Conservation (phyloP, 2,888 invertebrate genomes). For the Notodonta ziczac region DNA sequence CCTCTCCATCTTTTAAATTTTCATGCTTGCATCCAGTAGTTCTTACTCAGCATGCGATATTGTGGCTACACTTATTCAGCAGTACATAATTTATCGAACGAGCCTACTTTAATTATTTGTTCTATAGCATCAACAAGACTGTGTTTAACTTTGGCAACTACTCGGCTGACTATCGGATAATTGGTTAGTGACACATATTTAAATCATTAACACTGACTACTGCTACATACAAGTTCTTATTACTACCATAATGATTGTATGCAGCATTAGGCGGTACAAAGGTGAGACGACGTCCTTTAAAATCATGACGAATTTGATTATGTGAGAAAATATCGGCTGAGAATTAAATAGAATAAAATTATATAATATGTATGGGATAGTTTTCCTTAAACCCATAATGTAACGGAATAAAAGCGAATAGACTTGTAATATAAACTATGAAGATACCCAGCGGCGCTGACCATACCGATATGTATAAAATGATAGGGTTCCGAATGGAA, state of each 20-base stretch:
- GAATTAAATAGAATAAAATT: conserved; percentile 28
- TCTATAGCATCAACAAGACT: conserved; percentile 54
- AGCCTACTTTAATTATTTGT: conserved; percentile 34
- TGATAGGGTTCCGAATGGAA: conserved; percentile 50
- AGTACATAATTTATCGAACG: conserved; percentile 29
- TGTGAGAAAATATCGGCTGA: conserved; percentile 35
- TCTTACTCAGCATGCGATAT: conserved; percentile 32
- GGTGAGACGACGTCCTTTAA: conserved; percentile 23
- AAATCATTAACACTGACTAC: conserved; percentile 12
- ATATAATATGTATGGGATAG: conserved; percentile 32
- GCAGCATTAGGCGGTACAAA: conserved; percentile 29
- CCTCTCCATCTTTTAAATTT: conserved; percentile 40
- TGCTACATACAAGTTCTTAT: conserved; percentile 22
- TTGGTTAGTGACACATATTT: conserved; percentile 36
- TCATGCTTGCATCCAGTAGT: conserved; percentile 72
- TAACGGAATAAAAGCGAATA: conserved; percentile 27
- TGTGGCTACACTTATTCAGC: conserved; percentile 35
- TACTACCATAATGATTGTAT: conserved; percentile 16
- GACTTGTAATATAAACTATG: conserved; percentile 37
- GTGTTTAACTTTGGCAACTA: conserved; percentile 45
- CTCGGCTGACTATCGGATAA: conserved; percentile 40
- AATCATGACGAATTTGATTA: conserved; percentile 38
- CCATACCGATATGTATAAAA: conserved; percentile 41
- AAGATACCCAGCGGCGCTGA: conserved; percentile 30
- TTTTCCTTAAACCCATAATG: conserved; percentile 38